A percentile compares a stretch with the other conserved stretches of the same genome.
Conservation (phyloP, 2,888 invertebrate genomes). For the Lycaena phlaeas region DNA sequence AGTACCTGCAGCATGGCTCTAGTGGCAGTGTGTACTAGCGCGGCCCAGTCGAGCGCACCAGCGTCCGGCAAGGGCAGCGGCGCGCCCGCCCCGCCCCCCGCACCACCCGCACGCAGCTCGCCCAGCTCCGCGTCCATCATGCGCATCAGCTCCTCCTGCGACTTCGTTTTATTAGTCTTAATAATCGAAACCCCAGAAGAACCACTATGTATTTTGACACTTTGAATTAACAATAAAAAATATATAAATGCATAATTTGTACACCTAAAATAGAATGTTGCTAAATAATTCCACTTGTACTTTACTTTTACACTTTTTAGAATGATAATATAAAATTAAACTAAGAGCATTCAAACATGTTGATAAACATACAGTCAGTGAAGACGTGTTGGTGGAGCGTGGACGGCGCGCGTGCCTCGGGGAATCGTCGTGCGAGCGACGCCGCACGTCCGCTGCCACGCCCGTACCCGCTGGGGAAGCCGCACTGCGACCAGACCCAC, state of each 20-base stretch:
- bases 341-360: no score
- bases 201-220: no score
- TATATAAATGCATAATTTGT: no score
- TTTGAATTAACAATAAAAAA: no score
- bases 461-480: conserved; percentile 36
- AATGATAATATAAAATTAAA: no score
- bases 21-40: conserved; percentile 85
- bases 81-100: conserved; percentile 20
- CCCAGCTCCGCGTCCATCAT: conserved; percentile 85
- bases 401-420: conserved; percentile 40
- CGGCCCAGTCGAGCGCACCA: conserved; percentile 84
- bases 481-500: conserved; percentile 62
- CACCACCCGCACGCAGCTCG: conserved; percentile 45
- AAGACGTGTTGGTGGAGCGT: conserved; percentile 44
- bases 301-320: no score
- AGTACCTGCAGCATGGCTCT: conserved; percentile 77
- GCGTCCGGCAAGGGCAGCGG: conserved; percentile 77
- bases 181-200: neutral
- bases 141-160: conserved; percentile 88
- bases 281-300: no score
- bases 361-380: conserved; percentile 50
- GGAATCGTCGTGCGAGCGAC: conserved; percentile 49
- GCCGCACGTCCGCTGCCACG: conserved; percentile 33
- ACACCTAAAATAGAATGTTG: no score
- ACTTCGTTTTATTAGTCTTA: no score